These are phyloP conservation scores for Gymnopithys bicolor DNA, from an alignment of 2,797 vertebrate species.

Conservation along the genomic window DNA sequence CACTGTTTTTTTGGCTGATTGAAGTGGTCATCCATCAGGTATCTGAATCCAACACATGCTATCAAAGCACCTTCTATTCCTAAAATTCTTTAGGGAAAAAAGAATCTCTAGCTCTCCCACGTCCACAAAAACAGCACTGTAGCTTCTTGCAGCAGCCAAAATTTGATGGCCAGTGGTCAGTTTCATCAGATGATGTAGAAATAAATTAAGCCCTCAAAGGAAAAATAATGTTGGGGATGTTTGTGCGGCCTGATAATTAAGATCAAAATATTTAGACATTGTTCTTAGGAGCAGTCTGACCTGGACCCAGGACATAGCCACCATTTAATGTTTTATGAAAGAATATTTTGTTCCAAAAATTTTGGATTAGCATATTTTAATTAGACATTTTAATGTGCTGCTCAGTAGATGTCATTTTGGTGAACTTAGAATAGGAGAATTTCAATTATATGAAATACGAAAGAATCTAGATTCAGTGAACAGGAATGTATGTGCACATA, in stretches of 20 bases:
- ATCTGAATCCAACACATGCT: not conserved
- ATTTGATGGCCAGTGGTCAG: not conserved
- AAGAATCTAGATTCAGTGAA: not conserved
- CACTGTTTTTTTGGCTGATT: slow-evolving; percentile 19
- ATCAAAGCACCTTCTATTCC: slow-evolving; percentile 57
- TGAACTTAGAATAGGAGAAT: not conserved
- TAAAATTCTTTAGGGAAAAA: not conserved
- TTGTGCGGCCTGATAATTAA: not conserved
- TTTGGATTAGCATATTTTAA: not conserved
- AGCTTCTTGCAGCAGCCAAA: not conserved
- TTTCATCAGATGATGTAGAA: not conserved
- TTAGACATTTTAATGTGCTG: not conserved
- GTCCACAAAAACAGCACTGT: not conserved
- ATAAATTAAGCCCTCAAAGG: not conserved
- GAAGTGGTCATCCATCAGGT: slow-evolving; percentile 37
- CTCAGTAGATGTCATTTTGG: not conserved
- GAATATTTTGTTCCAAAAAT: not conserved
- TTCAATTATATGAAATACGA: not conserved
- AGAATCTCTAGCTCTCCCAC: not conserved
- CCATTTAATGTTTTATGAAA: not conserved
- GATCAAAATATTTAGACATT: not conserved
- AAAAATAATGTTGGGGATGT: not conserved
- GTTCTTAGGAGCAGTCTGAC: not conserved
- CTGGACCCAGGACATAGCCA: not conserved
- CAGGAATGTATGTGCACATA: not conserved